Conservation (phyloP, 64 coral and sea anemone species). For the Actinia tenebrosa region DNA sequence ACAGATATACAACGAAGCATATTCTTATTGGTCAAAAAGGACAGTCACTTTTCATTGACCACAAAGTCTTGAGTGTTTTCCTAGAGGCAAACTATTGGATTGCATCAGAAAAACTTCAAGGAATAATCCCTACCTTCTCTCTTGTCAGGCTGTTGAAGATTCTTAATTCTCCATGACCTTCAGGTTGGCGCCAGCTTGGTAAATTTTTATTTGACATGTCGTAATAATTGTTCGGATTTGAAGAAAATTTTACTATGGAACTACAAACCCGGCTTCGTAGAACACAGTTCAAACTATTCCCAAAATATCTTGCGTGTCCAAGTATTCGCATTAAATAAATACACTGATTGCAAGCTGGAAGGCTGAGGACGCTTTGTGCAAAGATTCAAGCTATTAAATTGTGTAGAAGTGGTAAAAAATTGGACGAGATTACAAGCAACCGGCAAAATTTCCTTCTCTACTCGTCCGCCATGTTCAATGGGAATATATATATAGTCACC, state of each 20-base stretch:
- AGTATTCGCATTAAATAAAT: background rate
- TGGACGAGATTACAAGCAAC: background rate
- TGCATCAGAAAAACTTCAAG: constrained; percentile 39
- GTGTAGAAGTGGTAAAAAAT: background rate
- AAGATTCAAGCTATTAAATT: background rate
- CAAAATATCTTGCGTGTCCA: background rate
- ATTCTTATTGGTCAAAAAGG: background rate
- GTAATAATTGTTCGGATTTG: background rate
- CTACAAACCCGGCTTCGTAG: background rate
- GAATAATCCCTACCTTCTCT: constrained; percentile 70
- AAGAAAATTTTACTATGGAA: constrained; percentile 1
- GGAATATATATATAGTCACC: background rate
- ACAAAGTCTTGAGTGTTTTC: background rate
- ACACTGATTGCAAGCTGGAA: background rate
- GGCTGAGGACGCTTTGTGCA: background rate
- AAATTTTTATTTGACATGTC: constrained; percentile 66
- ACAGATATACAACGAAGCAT: background rate
- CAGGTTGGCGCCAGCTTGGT: constrained; percentile 82
- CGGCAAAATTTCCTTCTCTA: background rate
- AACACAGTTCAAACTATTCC: constrained; percentile 9
- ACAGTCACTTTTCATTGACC: background rate
- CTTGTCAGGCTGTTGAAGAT: constrained; percentile 94
- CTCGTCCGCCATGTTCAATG: constrained; percentile 3
- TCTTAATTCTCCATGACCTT: constrained; percentile 81
- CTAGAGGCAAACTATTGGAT: constrained; percentile 33